Conservation (phyloP, 2,113 vertebrate genomes). For the Motacilla tschutschensis region DNA sequence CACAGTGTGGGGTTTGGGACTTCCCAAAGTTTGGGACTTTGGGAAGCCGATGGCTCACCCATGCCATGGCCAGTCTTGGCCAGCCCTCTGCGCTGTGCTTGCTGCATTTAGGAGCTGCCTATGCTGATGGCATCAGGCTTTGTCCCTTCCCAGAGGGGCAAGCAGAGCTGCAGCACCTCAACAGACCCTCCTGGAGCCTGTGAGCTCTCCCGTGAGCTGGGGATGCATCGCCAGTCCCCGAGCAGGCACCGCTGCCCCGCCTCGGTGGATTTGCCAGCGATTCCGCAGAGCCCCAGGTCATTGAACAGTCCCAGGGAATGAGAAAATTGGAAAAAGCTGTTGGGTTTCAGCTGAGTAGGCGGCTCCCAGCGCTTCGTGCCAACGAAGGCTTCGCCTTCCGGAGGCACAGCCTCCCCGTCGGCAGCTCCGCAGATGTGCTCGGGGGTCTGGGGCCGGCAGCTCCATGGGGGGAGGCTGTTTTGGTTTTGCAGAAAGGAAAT, state of each 20-base stretch:
- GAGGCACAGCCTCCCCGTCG: slow-evolving; percentile 40
- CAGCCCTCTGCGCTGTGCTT: not conserved
- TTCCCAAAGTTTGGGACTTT: not conserved
- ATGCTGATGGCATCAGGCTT: not conserved
- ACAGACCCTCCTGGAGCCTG: not conserved
- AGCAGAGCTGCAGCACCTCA: not conserved
- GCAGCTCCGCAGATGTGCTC: slow-evolving; percentile 26
- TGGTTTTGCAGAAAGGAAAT: slow-evolving; percentile 41
- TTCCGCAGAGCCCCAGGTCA: slow-evolving; percentile 32
- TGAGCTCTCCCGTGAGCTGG: not conserved
- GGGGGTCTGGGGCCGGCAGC: not conserved
- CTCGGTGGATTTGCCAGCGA: not conserved
- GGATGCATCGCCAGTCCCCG: not conserved
- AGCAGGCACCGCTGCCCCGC: not conserved
- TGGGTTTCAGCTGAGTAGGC: slow-evolving; percentile 55
- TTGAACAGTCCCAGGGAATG: slow-evolving; percentile 14
- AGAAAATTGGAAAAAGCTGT: slow-evolving; percentile 63
- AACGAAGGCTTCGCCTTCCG: slow-evolving; percentile 46
- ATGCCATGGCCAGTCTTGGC: not conserved
- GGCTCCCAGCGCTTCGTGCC: slow-evolving; percentile 34
- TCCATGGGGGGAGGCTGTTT: not conserved
- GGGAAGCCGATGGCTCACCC: not conserved
- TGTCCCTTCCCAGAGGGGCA: not conserved
- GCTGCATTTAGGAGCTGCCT: not conserved
- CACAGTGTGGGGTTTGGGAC: not conserved